Evolutionary conservation across 2,113 vertebrate species (phyloP).

Genomic region (Tursiops truncatus): DNA sequence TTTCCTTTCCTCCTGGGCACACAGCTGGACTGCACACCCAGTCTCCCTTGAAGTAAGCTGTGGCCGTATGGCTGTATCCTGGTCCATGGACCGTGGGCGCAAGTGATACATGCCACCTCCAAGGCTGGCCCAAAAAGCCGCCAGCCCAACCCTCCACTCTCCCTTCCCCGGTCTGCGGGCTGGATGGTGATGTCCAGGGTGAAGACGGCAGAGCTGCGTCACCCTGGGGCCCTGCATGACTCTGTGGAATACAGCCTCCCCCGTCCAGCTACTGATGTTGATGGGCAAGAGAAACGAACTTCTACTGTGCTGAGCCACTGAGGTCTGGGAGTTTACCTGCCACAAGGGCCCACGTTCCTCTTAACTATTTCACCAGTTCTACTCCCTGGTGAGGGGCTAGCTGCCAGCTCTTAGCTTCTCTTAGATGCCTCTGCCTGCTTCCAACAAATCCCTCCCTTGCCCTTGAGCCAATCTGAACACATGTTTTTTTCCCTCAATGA

Average conservation of each 20-base stretch:
- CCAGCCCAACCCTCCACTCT: neutral
- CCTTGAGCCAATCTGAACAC: neutral
- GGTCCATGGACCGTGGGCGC: neutral
- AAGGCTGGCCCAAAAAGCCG: too few species aligned
- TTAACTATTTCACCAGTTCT: neutral
- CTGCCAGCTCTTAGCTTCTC: neutral
- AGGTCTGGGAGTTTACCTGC: neutral
- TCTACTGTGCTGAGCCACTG: neutral
- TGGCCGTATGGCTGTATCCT: neutral
- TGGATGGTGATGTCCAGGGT: fast-evolving
- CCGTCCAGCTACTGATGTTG: too few species aligned
- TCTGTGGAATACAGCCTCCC: too few species aligned
- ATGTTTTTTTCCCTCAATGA: neutral
- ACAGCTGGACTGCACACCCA: neutral
- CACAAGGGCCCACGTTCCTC: neutral
- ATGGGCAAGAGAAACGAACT: neutral
- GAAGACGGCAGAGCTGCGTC: neutral
- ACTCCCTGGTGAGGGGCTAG: neutral
- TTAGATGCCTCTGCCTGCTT: neutral
- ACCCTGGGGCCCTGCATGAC: neutral
- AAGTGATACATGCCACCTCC: neutral
- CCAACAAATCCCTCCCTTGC: neutral
- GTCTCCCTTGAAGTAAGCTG: neutral
- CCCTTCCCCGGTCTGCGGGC: neutral
- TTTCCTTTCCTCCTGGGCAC: neutral